These are phyloP conservation scores for Alexandromys fortis DNA, from an alignment of 2,113 vertebrate species.

Conservation along the genomic window DNA sequence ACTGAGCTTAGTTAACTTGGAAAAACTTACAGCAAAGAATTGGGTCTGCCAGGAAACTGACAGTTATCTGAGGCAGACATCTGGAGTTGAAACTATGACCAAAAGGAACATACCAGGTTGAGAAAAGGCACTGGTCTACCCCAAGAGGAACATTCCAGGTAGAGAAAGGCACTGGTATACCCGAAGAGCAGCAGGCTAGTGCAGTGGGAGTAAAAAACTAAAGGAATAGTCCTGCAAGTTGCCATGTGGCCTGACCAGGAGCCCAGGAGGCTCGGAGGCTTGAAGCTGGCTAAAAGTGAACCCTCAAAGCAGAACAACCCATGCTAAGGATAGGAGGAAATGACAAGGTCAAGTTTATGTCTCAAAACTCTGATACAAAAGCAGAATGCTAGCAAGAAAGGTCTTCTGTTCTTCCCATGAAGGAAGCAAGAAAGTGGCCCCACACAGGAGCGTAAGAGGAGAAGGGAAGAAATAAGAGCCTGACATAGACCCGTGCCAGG, in stretches of 20 bases:
- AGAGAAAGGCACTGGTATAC: background rate
- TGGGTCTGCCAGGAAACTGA: background rate
- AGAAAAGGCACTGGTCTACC: background rate
- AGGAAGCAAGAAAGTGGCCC: background rate
- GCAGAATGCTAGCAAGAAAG: background rate
- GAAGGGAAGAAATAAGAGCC: conserved; percentile 7
- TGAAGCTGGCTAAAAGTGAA: background rate
- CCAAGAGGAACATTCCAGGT: background rate
- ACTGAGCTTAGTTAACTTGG: background rate
- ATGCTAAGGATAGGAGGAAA: background rate
- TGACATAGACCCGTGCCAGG: background rate
- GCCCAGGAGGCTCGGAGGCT: background rate
- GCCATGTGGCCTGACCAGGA: background rate
- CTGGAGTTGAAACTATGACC: background rate
- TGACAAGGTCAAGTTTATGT: background rate
- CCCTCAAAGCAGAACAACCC: background rate
- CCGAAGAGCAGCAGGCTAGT: background rate
- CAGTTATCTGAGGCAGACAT: background rate
- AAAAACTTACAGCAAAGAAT: background rate
- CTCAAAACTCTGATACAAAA: conserved; percentile 10
- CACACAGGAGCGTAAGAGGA: background rate
- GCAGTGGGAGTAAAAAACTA: background rate
- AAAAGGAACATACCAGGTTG: background rate
- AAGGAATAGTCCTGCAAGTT: background rate
- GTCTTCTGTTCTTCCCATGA: background rate